Base-by-base conservation (phyloP, 2,797 vertebrate genomes). In the Fistularia commersonii region DNA sequence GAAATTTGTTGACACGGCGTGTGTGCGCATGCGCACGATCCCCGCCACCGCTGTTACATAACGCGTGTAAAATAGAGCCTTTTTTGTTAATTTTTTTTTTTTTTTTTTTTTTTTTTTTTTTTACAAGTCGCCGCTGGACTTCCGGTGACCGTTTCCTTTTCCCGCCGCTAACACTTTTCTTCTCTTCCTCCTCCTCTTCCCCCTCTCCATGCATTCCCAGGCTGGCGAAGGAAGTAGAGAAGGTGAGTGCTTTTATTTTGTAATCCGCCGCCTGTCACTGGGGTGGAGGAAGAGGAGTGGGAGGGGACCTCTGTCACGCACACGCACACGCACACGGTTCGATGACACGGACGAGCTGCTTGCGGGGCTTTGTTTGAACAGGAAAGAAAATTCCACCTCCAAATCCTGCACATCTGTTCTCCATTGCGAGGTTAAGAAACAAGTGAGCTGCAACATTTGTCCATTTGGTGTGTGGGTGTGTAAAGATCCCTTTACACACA, bases 241-340 rank as follows among this genome's bases (percentile, higher is more conserved):
- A 89, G 95, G 96, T 98, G 87, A 96, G 94, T 86, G 14, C 33
- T n/a, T n/a, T n/a, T n/a, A n/a, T n/a, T n/a, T n/a, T n/a, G n/a
- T n/a, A n/a, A n/a, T n/a, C n/a, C n/a, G n/a, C 39, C 32, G 43
- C 36, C 56, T 13, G 10, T 23, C 40, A 7, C 50, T 57, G 49
- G 47, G 49, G 65, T 66, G 62, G 35, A 35, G 40, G 47, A 47
- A 54, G 74, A 78, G 66, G 57, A 79, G 81, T 83, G 73, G 77
- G 80, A 77, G 81, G 76, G 69, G 48, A 65, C 45, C 61, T 70
- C 52, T 77, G 73, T 76, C 54, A 40, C 54, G 48, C 60, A 40
- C 58, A 46, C 53, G 50, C 50, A 54, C 58, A 54, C 60, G 67
- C 56, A 41, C 61, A 51, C 64, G 44, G 51, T 57, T 53, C n/a